Base-by-base conservation (phyloP, 2,797 vertebrate species). In the Pseudochaenichthys georgianus region DNA sequence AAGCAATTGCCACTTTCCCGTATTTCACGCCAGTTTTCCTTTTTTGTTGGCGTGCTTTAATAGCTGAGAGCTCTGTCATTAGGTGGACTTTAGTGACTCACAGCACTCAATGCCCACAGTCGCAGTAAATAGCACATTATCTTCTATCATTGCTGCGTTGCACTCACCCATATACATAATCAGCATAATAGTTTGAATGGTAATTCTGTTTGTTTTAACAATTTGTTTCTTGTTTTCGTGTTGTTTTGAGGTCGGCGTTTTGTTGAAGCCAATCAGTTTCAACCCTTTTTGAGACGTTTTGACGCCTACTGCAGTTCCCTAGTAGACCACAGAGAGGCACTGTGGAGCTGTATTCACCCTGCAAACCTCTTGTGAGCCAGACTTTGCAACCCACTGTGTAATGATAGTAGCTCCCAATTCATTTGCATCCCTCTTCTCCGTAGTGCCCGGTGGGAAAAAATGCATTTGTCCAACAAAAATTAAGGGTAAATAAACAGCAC, bases 401-500 rank as follows among this genome's bases (percentile, higher is more conserved):
- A 82, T 88, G 77, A 82, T 58, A 69, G 86, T 38, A 76, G 80
- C 68, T 79, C 63, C 78, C 53, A 61, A 81, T 89, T 92, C 77
- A 91, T 93, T 93, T 92, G 78, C 88, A 88, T 89, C 81, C 69
- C 81, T 89, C 78, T 89, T 77, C 82, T 84, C 82, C 59, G 31
- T 87, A 77, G 79, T 85, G 79, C 76, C 84, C 86, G 70, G 64
- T 73, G 66, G 85, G 77, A 88, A 88, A 90, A 89, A 87, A 90
- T 83, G 82, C 83, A 82, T 91, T 92, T 88, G 83, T 92, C 90
- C 86, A 72, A 72, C 23, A 87, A 93, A 38, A 93, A 93, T 89
- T 90, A 91, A 84, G 83, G 86, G 87, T 90, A 93, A 93, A 92
- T 93, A 93, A 93, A 93, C 90, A 92, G 76, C 73, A 67, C 19